Percentiles rank a stretch among this genome's conserved stretches.
Conservation (phyloP, 2,797 vertebrate species). For the Sylvilagus floridanus region DNA sequence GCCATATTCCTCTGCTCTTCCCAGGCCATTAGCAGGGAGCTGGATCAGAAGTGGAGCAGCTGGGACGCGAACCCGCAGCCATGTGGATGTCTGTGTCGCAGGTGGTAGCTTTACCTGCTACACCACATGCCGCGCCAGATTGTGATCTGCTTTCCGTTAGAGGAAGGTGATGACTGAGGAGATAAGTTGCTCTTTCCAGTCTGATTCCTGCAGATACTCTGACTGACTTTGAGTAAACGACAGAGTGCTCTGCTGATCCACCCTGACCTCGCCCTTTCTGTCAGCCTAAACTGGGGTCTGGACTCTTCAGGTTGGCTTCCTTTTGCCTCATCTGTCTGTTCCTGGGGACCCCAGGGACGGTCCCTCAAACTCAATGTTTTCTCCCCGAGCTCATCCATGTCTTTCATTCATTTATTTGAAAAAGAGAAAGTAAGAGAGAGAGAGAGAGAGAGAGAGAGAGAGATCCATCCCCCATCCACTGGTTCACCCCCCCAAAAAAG, state of each 20-base stretch:
- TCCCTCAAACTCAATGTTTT: background rate
- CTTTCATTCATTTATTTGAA: too few species aligned
- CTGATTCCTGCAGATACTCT: background rate
- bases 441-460: too few species aligned
- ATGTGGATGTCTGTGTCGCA: too few species aligned
- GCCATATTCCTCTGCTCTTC: too few species aligned
- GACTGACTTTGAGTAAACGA: background rate
- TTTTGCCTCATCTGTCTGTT: background rate
- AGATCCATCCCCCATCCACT: too few species aligned
- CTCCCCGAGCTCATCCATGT: background rate
- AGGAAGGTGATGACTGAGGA: background rate
- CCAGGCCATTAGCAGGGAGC: too few species aligned
- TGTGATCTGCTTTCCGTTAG: background rate
- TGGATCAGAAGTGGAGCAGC: too few species aligned
- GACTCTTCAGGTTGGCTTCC: background rate
- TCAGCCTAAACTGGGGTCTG: background rate
- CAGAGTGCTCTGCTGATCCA: background rate
- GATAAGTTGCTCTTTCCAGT: background rate
- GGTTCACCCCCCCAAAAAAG: too few species aligned
- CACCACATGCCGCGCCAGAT: too few species aligned
- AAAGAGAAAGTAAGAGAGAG: too few species aligned
- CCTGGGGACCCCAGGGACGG: background rate
- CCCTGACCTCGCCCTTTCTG: background rate
- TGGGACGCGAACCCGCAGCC: too few species aligned
- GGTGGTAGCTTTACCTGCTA: too few species aligned